Conservation (phyloP, 2,888 invertebrate genomes). For the Pollenia angustigena region DNA sequence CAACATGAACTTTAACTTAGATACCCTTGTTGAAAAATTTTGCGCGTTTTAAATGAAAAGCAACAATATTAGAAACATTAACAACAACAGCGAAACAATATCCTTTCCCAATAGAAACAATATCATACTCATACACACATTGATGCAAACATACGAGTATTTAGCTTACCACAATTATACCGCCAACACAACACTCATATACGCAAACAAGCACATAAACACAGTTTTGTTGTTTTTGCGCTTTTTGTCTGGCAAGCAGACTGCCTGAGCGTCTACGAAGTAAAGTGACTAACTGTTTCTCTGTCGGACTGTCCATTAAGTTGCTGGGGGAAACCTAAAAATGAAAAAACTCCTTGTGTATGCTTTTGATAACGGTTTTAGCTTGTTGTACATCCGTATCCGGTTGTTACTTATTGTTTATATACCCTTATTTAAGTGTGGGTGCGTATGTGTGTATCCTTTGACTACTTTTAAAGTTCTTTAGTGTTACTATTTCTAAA, state of each 20-base stretch:
- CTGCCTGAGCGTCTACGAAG: not conserved
- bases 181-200: slow-evolving; percentile 48
- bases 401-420: slow-evolving; percentile 69
- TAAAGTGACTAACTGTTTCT: not conserved
- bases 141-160: not conserved
- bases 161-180: slow-evolving; percentile 63
- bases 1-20: slow-evolving; percentile 65
- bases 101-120: slow-evolving; percentile 30
- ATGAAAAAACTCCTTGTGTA: slow-evolving; percentile 67
- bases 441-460: not conserved
- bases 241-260: slow-evolving; percentile 13
- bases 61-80: slow-evolving; percentile 16
- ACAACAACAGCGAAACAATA: slow-evolving; percentile 29
- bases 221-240: slow-evolving; percentile 11
- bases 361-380: slow-evolving; percentile 67
- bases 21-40: slow-evolving; percentile 40
- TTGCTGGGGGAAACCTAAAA: slow-evolving; percentile 43
- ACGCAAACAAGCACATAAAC: not conserved
- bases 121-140: not conserved
- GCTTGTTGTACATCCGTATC: slow-evolving; percentile 72
- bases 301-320: slow-evolving; percentile 5
- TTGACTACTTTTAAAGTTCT: slow-evolving; percentile 13
- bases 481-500: slow-evolving; percentile 22
- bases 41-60: slow-evolving; percentile 35
- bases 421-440: slow-evolving; percentile 1